Evolutionary conservation across 2,113 vertebrate species (phyloP).

Genomic region (Antennarius striatus): DNA sequence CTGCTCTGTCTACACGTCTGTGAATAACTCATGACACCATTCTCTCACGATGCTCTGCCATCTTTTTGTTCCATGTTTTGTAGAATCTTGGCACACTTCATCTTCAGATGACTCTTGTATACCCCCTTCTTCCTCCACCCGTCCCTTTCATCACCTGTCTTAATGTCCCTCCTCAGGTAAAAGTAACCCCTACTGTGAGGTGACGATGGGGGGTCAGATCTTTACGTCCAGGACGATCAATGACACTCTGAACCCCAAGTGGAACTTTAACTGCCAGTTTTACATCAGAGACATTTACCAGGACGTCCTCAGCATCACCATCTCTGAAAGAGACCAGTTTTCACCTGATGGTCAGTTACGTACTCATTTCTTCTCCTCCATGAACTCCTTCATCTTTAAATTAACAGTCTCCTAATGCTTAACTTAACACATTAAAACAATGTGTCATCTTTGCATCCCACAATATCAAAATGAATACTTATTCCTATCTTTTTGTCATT

Average conservation of each 20-base stretch:
- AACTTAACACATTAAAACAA: too few relatives aligned
- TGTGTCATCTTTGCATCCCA: too few relatives aligned
- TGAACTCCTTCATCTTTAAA: not conserved
- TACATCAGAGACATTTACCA: conserved; percentile 94
- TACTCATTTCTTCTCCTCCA: not conserved
- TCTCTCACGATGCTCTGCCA: too few relatives aligned
- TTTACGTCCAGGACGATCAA: conserved; percentile 90
- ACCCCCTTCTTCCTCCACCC: not conserved
- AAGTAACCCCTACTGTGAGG: conserved; percentile 93
- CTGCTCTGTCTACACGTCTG: too few relatives aligned
- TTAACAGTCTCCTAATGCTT: too few relatives aligned
- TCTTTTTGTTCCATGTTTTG: too few relatives aligned
- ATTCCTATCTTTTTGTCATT: not conserved
- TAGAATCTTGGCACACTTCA: too few relatives aligned
- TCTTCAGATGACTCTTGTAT: too few relatives aligned
- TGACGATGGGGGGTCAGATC: conserved; percentile 94
- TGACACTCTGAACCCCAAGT: conserved; percentile 93
- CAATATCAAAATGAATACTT: too few relatives aligned
- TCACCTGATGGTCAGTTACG: conserved; percentile 88
- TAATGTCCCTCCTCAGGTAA: conserved; percentile 80
- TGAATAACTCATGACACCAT: too few relatives aligned
- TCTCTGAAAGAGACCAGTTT: conserved; percentile 93
- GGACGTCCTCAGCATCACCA: conserved; percentile 93
- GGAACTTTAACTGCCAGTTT: conserved; percentile 99
- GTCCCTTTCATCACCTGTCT: not conserved